Base-by-base conservation (phyloP, 1,140 invertebrate species). In the Drepana arcuata region DNA sequence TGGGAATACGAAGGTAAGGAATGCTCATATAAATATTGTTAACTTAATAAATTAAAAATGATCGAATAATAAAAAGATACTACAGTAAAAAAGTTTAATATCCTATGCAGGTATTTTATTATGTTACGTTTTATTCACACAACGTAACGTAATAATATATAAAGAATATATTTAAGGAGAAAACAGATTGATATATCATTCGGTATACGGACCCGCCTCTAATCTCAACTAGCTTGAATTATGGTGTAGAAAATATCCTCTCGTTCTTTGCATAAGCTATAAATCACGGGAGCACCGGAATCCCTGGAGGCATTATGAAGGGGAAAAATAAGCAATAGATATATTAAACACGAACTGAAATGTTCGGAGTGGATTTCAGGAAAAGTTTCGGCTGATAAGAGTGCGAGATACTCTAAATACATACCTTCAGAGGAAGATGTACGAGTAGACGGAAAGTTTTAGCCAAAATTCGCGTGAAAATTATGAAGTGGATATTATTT, bases 171-270 rank as follows among this genome's bases (percentile, higher is more conserved):
- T 5, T 21, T 5, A 21, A 21, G 18, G 4, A 21, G 18, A 26
- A 26, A 6, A 43, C 29, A 65, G 59, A 78, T 70, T 68, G 68
- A 77, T 73, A 72, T 70, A 74, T 72, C 68, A 71, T 70, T 51
- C 47, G 50, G 50, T 56, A 56, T 41, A 55, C 46, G 43, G 52
- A 56, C 41, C 62, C 52, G 59, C 49, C 55, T 72, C 59, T 72
- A 79, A 79, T 79, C 74, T 75, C 69, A 72, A 79, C 63, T 67
- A 67, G 54, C 65, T 56, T 75, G 74, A 75, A 75, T 79, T 79
- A 79, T 75, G 69, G 65, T 73, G 71, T 63, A 73, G 73, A 73
- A 78, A 73, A 75, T 75, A 78, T 73, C 69, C 59, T 73, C 69
- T 69, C 63, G 63, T 74, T 74, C 68, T 75, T 71, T 78, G 73